These are phyloP conservation scores for Astatoreochromis straeleni DNA, from an alignment of 2,113 vertebrate species.

Conservation along the genomic window DNA sequence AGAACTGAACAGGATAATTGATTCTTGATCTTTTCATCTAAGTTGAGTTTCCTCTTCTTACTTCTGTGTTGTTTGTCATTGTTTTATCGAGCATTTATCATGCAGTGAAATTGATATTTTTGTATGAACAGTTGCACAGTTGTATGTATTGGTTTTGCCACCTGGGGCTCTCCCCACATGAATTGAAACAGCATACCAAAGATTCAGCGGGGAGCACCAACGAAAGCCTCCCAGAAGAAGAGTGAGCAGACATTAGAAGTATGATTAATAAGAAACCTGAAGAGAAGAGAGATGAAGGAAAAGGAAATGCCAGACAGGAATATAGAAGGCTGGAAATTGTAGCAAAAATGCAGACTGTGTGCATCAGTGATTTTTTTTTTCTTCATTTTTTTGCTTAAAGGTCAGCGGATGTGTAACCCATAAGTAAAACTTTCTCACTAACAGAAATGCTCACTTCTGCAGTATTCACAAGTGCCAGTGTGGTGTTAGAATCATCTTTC, in stretches of 20 bases:
- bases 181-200: not conserved
- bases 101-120: not conserved
- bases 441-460: not conserved
- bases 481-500: not conserved
- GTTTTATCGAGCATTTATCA: not conserved
- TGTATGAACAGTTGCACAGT: not conserved
- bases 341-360: not conserved
- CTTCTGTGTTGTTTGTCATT: not conserved
- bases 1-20: not conserved
- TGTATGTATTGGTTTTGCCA: not conserved
- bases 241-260: not conserved
- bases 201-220: not conserved
- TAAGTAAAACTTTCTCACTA: not conserved
- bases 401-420: not conserved
- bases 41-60: not conserved
- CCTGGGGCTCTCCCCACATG: not conserved
- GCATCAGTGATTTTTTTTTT: not conserved
- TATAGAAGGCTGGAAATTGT: not conserved
- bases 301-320: not conserved
- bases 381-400: not conserved
- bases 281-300: not conserved
- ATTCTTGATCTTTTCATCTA: not conserved
- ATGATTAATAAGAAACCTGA: not conserved
- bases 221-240: fast-evolving
- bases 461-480: not conserved